Evolutionary conservation across 2,888 invertebrate genomes (phyloP), one percentile per base, ranked within the genome.

Genomic region (Cheiracanthium punctorium): DNA sequence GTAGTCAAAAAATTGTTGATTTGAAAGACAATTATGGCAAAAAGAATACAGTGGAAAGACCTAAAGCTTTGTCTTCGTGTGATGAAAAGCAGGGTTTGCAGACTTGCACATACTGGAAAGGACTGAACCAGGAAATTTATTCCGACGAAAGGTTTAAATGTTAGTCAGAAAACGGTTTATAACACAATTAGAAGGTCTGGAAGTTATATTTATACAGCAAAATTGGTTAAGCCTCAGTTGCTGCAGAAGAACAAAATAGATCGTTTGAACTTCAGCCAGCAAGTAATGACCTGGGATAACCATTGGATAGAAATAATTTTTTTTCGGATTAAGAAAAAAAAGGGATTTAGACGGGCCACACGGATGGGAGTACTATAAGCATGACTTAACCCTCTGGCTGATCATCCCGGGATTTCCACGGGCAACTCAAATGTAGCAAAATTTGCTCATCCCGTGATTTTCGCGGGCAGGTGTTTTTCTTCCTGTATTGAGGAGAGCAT

Each of bases 261-360:
- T 4, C 37, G 10, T 37, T 37, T 37, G 37, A 37, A 37, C 4
- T 37, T 37, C 37, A 37, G 37, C 37, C 37, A 37, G 37, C 37
- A 5, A 65, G 12, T 28, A n/a, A 70, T 70, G 33, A n/a, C 37
- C 33, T 33, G 37, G 33, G 1, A 37, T 32, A 37, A 30, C 33
- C 33, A 70, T 32, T 70, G 70, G 7, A 70, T 70, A 32, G 5
- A 32, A 70, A 37, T 32, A 37, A 17, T 32, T n/a, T 70, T 58
- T 24, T 20, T n/a, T 14, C 10, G 37, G 14, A 8, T 30, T 10
- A 32, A 70, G 32, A 70, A 1, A 65, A 41, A 70, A 33, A 1
- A 30, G n/a, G n/a, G 14, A 70, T 70, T 70, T 70, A 1, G 30
- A 33, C 32, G 33, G 12, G 24, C n/a, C 70, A 20, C 20, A 37